Conservation (phyloP, 1,140 invertebrate species). For the Drosophila sucinea region DNA sequence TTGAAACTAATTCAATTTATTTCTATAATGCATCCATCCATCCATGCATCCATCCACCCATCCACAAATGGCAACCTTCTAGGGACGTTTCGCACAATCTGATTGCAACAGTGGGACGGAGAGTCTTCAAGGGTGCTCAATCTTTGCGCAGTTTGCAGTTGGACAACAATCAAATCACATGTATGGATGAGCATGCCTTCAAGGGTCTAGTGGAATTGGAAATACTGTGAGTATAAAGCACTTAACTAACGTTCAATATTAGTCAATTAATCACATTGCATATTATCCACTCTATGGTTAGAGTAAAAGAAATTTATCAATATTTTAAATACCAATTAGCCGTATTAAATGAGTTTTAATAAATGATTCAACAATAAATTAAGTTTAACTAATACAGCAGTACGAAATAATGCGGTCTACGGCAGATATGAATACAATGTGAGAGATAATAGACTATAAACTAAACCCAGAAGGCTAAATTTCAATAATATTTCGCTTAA, state of each 20-base stretch:
- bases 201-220: slow-evolving; percentile 91
- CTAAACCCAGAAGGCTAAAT: too few relatives aligned
- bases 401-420: too few relatives aligned
- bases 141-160: slow-evolving; percentile 93
- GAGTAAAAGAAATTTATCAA: too few relatives aligned
- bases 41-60: slow-evolving; percentile 6
- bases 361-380: too few relatives aligned
- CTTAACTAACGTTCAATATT: too few relatives aligned
- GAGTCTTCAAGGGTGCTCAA: slow-evolving; percentile 92
- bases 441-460: too few relatives aligned
- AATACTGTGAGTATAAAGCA: slow-evolving; percentile 89
- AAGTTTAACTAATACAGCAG: too few relatives aligned
- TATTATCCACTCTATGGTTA: too few relatives aligned
- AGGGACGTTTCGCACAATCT: slow-evolving; percentile 98
- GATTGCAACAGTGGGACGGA: slow-evolving; percentile 93
- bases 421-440: too few relatives aligned
- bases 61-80: slow-evolving; percentile 13
- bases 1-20: slow-evolving; percentile 13
- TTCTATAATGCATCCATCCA: not conserved
- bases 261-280: not conserved
- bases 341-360: too few relatives aligned
- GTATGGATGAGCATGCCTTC: slow-evolving; percentile 94
- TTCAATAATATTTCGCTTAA: too few relatives aligned
- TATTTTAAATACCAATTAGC: too few relatives aligned
- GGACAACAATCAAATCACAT: slow-evolving; percentile 97